Evolutionary conservation across 2,797 vertebrate genomes (phyloP).

Genomic region (Columba guinea): DNA sequence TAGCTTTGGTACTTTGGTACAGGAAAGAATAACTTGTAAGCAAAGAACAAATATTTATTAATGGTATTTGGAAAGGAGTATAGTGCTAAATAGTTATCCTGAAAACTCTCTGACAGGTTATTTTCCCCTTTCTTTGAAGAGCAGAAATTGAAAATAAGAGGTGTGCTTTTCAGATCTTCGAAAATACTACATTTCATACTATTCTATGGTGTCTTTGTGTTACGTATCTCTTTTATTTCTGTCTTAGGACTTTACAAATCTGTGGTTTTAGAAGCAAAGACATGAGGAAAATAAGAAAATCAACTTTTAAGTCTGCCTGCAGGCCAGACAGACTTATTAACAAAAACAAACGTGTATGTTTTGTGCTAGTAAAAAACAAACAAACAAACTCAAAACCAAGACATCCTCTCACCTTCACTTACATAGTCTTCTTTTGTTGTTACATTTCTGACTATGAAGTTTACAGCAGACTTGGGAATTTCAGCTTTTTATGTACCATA

Average conservation of each 20-base stretch:
- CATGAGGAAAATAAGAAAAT: not conserved
- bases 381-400: not conserved
- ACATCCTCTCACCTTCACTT: not conserved
- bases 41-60: not conserved
- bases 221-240: not conserved
- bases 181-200: not conserved
- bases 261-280: not conserved
- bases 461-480: not conserved
- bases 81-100: not conserved
- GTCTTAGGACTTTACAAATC: not conserved
- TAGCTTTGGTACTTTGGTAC: not conserved
- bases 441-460: not conserved
- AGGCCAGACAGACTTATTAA: not conserved
- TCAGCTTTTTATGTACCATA: not conserved
- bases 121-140: not conserved
- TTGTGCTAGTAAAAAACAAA: not conserved
- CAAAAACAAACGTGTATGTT: not conserved
- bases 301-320: not conserved
- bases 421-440: not conserved
- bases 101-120: not conserved
- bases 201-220: not conserved
- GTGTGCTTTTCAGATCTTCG: not conserved
- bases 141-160: not conserved
- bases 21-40: not conserved
- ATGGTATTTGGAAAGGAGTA: not conserved